Conservation (phyloP, 2,113 vertebrate species). For the Colius striatus region DNA sequence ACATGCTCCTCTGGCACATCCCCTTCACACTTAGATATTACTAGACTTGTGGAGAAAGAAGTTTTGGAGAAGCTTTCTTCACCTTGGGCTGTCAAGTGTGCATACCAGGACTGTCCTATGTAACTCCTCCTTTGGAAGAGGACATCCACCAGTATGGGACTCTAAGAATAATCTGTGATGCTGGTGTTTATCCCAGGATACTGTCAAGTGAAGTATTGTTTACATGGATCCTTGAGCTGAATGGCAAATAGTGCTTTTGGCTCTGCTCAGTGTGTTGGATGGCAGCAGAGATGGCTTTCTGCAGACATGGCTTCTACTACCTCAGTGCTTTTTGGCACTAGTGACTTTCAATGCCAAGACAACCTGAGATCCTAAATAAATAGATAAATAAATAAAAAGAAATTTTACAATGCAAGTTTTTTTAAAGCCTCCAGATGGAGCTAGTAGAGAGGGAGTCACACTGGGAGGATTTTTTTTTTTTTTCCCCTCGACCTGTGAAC, state of each 20-base stretch:
- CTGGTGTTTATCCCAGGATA: neutral
- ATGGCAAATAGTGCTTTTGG: neutral
- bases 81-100: neutral
- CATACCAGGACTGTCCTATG: neutral
- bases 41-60: neutral
- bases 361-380: neutral
- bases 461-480: neutral
- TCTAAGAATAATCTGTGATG: neutral
- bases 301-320: neutral
- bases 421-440: slow-evolving; percentile 46
- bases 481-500: neutral
- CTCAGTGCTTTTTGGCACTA: neutral
- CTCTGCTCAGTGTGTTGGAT: fast-evolving
- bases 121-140: neutral
- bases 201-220: neutral
- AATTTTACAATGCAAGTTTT: neutral
- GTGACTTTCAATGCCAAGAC: neutral
- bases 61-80: neutral
- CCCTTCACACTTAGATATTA: neutral
- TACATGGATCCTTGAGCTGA: neutral
- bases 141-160: neutral
- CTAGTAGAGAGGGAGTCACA: slow-evolving; percentile 8
- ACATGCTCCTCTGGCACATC: neutral
- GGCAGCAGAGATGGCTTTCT: neutral
- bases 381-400: neutral